phyloP scores from a whole-genome alignment of 2,113 vertebrate species.

The Nibea coibor region DNA sequence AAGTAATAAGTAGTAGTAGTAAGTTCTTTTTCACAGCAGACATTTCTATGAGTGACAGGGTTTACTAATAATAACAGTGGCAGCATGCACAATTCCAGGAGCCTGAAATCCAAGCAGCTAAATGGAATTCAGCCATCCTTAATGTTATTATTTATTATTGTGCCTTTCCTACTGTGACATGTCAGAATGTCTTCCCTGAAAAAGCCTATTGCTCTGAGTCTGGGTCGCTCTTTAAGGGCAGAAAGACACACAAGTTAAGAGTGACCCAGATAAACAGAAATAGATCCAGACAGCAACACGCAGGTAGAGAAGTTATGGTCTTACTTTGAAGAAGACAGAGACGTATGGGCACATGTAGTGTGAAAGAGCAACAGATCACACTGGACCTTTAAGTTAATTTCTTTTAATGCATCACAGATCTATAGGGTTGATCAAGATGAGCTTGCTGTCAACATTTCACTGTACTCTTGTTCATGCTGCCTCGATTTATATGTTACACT shows the following conservation, averaged over 20 bases:
- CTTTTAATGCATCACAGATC: not conserved
- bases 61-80: not conserved
- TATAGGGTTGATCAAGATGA: not conserved
- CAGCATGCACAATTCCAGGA: not conserved
- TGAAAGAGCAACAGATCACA: too few relatives aligned
- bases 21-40: not conserved
- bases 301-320: not conserved
- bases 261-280: not conserved
- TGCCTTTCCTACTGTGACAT: not conserved
- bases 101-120: not conserved
- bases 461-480: not conserved
- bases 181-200: not conserved
- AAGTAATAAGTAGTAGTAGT: too few relatives aligned
- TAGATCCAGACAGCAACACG: not conserved
- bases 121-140: not conserved
- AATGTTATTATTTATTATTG: not conserved
- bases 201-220: not conserved
- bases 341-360: too few relatives aligned
- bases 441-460: not conserved
- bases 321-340: not conserved
- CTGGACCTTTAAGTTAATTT: too few relatives aligned
- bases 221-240: not conserved
- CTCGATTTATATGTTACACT: not conserved
- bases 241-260: not conserved
- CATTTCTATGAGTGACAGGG: too few relatives aligned